Percentiles rank a stretch among this genome's conserved stretches.
Evolutionary conservation across 2,797 vertebrate species (phyloP).

Genomic region (Carduelis carduelis): DNA sequence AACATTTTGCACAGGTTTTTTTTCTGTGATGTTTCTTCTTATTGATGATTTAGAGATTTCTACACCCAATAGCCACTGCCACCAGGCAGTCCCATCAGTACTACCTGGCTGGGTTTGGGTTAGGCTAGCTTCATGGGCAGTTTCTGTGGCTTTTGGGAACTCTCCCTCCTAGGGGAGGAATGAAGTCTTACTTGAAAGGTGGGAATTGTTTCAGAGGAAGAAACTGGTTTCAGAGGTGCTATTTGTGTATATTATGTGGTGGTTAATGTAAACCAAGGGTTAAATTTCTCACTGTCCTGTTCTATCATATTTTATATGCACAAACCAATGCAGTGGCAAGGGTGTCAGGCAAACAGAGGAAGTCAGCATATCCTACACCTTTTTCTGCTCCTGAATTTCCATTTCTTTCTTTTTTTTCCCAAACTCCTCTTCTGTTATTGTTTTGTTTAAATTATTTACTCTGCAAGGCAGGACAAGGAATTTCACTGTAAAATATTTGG

Average conservation of each 20-base stretch:
- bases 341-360: background rate
- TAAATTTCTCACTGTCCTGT: background rate
- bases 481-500: background rate
- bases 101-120: background rate
- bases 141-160: background rate
- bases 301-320: background rate
- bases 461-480: background rate
- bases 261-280: background rate
- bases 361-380: background rate
- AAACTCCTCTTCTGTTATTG: background rate
- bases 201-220: background rate
- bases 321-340: background rate
- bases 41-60: background rate
- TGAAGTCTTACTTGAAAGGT: constrained; percentile 25
- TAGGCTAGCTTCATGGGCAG: background rate
- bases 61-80: background rate
- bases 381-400: background rate
- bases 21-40: background rate
- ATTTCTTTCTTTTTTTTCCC: background rate
- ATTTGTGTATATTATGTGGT: background rate
- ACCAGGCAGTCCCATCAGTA: background rate
- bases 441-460: background rate
- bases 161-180: background rate
- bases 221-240: background rate
- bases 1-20: background rate